A percentile compares a stretch with the other conserved stretches of the same genome.
Conservation (phyloP, 2,797 vertebrate species). For the Sphaeramia orbicularis region DNA sequence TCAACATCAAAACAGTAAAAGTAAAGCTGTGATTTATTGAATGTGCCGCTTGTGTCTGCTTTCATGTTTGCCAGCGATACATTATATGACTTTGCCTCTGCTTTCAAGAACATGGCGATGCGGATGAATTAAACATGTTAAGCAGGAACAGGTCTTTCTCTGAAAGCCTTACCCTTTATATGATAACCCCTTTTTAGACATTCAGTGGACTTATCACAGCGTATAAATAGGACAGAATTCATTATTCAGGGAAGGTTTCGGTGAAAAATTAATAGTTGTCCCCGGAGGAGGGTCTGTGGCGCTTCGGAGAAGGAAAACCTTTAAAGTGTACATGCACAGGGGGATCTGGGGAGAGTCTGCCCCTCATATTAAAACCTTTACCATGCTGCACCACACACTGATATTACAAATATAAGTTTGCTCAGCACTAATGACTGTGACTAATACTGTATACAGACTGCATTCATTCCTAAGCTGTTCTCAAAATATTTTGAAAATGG, state of each 20-base stretch:
- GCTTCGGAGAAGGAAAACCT: constrained; percentile 75
- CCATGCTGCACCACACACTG: constrained; percentile 61
- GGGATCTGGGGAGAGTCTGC: constrained; percentile 69
- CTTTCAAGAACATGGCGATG: constrained; percentile 73
- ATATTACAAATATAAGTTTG: constrained; percentile 73
- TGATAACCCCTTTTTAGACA: constrained; percentile 82
- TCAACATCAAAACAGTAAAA: constrained; percentile 78
- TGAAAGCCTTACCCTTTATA: constrained; percentile 80
- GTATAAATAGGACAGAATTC: constrained; percentile 84
- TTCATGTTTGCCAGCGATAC: constrained; percentile 78
- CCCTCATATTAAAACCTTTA: constrained; percentile 77
- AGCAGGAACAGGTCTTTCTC: constrained; percentile 76
- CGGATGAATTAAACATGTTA: constrained; percentile 83
- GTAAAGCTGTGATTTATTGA: constrained; percentile 79
- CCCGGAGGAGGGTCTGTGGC: constrained; percentile 75
- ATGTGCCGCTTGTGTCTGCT: constrained; percentile 70
- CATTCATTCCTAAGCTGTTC: constrained; percentile 64
- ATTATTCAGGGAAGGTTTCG: constrained; percentile 84
- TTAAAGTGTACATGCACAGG: constrained; percentile 79
- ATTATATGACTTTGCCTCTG: constrained; percentile 71
- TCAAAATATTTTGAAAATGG: constrained; percentile 50
- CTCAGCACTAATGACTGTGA: constrained; percentile 68
- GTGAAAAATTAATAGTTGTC: constrained; percentile 85
- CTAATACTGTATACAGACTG: constrained; percentile 62
- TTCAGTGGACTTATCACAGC: constrained; percentile 81